Base-by-base conservation (phyloP, 2,113 vertebrate genomes). In the Amblyopsis rosae region DNA sequence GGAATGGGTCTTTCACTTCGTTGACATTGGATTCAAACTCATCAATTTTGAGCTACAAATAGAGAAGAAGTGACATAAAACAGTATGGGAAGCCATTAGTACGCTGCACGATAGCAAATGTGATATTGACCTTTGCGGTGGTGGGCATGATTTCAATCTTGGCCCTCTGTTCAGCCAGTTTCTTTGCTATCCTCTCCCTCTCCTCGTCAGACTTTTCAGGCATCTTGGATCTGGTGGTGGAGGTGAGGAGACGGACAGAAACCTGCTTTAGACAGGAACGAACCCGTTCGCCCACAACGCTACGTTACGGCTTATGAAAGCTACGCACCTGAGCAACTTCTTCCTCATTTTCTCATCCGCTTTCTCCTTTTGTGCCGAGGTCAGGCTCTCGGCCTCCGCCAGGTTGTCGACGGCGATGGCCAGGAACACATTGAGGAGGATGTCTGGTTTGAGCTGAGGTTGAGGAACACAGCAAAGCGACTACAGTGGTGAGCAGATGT, bases 1-100 rank as follows among this genome's bases (percentile, higher is more conserved):
- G 98, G 79, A 99, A 99, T 0, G 98, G 98, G 62, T 99, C 98
- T 85, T 99, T 99, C 65, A 98, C 94, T 88, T 99, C 97, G 46
- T 99, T 99, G 70, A 99, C 97, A 4, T 96, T 98, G 6, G 96
- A 98, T 87, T 99, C 98, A 92, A 99, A 99, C 76, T 99, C 97
- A 0, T 99, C 98, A 6, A 99, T 86, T 93, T 96, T 99, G 41
- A 99, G 92, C 98, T 99, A 49, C 88, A 63, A 65, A 47, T 6
- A 9, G 12, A 33, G 75, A 73, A 53, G 72, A 4, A 2, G 61
- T 19, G 0, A 66, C 9, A 17, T 10, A 9, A 12, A 1, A 17
- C 12, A 60, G 17, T 33, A 0, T 57, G 48, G 7, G 62, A 1
- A 17, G 3, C 5, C 47, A 55, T 55, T 17, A 60, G 32, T 9